Base-by-base conservation (phyloP, 1,140 invertebrate genomes). In the Aporrectodea caliginosa region DNA sequence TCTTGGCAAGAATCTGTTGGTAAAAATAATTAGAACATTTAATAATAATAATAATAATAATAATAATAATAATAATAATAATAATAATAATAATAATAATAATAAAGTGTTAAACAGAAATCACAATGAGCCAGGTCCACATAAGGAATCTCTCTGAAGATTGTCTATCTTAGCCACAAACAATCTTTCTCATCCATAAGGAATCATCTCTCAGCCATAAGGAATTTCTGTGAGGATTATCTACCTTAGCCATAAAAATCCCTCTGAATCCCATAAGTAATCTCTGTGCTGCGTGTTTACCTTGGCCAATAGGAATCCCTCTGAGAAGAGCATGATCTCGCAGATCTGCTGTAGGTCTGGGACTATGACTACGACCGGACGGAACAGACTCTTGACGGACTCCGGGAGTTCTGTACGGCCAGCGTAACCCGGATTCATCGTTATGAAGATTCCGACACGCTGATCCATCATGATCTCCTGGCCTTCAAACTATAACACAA, bases 401-500 rank as follows among this genome's bases (percentile, higher is more conserved):
- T 96, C 95, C 0, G 95, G 95, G 34, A 97, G 88, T 84, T 96
- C 94, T 0, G 94, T 96, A 72, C 94, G 91, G 0, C 94, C 94
- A 0, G 94, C 94, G 85, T 96, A 95, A 2, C 94, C 94, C 0
- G 94, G 94, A 90, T 96, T 96, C 94, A 97, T 96, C 12, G 95
- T 96, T 69, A 96, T 95, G 85, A 97, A 97, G 76, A 96, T 93
- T 0, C 94, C 95, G 22, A 96, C 93, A 89, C 95, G 94, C 12
- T 89, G 87, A 87, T 97, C 94, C 84, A 97, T 84, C 6, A 88
- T 88, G 73, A 96, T 95, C 83, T 95, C 93, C 84, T 92, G 91
- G 1, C 92, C 93, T 89, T 95, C 94, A 89, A 96, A 96, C 92
- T 95, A 80, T 43, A 86, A 85, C 79, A 82, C n/a, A n/a, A n/a